Evolutionary conservation across 53 echinoderm and acorn worm genomes (phyloP).

Genomic region (Echinometra lucunter): DNA sequence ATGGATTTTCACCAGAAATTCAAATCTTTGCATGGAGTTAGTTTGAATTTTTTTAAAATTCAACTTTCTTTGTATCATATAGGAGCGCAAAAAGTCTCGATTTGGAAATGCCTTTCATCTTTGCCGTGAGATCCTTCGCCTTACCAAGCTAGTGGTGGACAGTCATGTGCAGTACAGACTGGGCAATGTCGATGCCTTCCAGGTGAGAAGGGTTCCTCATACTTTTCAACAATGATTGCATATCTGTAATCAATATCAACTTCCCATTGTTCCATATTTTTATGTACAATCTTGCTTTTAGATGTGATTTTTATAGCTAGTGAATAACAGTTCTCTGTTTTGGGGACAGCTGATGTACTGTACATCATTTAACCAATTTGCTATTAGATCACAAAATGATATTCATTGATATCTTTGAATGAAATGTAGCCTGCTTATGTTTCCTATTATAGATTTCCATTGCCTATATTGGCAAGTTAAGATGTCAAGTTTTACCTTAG

Average conservation of each 20-base stretch:
- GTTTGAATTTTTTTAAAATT: too few relatives aligned
- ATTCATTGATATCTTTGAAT: background rate
- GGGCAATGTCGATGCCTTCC: constrained; percentile 98
- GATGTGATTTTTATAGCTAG: background rate
- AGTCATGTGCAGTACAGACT: constrained; percentile 98
- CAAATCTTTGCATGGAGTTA: too few relatives aligned
- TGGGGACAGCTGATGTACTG: background rate
- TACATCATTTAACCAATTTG: background rate
- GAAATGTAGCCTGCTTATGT: background rate
- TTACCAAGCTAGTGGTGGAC: constrained; percentile 95
- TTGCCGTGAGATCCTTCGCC: constrained; percentile 98
- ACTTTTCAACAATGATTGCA: too few relatives aligned
- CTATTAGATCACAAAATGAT: background rate
- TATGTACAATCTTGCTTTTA: background rate
- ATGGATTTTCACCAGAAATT: too few relatives aligned
- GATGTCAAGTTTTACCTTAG: background rate
- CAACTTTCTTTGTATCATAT: too few relatives aligned
- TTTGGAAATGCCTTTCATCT: constrained; percentile 99
- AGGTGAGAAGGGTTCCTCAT: too few relatives aligned
- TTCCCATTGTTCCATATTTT: too few relatives aligned
- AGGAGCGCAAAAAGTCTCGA: constrained; percentile 99
- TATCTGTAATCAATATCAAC: background rate
- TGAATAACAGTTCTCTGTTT: background rate
- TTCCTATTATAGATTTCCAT: too few relatives aligned
- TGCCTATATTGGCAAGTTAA: background rate